A percentile compares a stretch with the other conserved stretches of the same genome.
Evolutionary conservation across 2,888 invertebrate species (phyloP).

Genomic region (Caprella mutica): DNA sequence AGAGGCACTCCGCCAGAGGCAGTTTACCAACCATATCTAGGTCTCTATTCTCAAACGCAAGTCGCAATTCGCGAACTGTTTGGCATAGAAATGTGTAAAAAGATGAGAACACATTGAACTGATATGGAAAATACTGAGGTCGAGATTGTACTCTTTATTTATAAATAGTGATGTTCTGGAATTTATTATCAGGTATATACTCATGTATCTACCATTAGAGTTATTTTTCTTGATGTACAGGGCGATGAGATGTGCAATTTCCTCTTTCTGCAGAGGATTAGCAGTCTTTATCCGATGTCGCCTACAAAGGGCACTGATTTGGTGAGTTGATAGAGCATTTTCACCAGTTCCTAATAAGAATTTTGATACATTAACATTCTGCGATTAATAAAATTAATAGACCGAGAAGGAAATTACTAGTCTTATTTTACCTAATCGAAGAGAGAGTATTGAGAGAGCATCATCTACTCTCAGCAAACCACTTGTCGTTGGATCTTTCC

Average conservation of each 20-base stretch:
- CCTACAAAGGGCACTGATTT: conserved; percentile 10
- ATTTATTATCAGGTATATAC: background rate
- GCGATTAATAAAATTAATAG: too few relatives aligned
- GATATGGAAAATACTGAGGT: too few relatives aligned
- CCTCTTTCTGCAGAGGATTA: background rate
- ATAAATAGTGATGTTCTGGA: background rate
- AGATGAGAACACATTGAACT: too few relatives aligned
- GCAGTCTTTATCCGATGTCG: conserved; percentile 16
- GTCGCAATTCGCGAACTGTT: conserved; percentile 11
- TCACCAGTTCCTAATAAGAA: background rate
- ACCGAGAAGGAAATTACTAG: background rate
- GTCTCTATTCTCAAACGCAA: conserved; percentile 16
- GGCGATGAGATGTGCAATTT: conserved; percentile 15
- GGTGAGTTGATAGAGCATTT: conserved; percentile 7
- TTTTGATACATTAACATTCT: too few relatives aligned
- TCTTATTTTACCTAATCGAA: conserved; percentile 4
- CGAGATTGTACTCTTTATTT: too few relatives aligned
- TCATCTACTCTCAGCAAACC: conserved; percentile 10
- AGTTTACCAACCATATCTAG: conserved; percentile 9
- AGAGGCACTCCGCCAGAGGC: conserved; percentile 2
- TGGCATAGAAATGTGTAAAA: background rate
- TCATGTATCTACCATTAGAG: conserved; percentile 10
- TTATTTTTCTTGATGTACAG: conserved; percentile 20
- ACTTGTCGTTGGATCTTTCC: conserved; percentile 5
- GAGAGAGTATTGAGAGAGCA: conserved; percentile 1